A percentile compares a stretch with the other conserved stretches of the same genome.
phyloP scores from a whole-genome alignment of 2,797 vertebrate genomes.

The Hippocampus kuda region DNA sequence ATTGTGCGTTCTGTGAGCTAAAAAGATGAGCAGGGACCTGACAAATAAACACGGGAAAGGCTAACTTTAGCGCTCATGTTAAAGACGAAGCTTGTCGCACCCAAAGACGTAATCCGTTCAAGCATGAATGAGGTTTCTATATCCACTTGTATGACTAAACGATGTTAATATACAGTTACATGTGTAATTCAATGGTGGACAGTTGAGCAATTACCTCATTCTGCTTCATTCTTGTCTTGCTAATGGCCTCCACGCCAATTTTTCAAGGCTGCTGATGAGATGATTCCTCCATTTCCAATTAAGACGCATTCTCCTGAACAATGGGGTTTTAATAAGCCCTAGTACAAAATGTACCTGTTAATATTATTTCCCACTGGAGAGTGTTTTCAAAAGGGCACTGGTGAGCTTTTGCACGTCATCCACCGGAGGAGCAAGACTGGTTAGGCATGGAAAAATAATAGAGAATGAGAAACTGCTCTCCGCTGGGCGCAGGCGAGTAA shows the following conservation, averaged over 20 bases:
- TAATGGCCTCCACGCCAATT: conserved; percentile 15
- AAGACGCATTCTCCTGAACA: conserved; percentile 1
- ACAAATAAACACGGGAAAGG: neutral
- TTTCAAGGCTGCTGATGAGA: conserved; percentile 12
- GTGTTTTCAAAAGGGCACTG: conserved; percentile 5
- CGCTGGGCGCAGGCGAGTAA: neutral
- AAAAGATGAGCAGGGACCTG: neutral
- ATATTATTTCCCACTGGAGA: conserved; percentile 20
- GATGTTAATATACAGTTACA: neutral
- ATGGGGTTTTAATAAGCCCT: conserved; percentile 24
- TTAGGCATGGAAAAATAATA: conserved; percentile 4
- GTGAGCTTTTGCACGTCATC: conserved; percentile 7
- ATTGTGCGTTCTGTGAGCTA: neutral
- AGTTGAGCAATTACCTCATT: conserved; percentile 2
- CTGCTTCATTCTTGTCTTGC: conserved; percentile 5
- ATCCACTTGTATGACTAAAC: neutral
- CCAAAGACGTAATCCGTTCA: neutral
- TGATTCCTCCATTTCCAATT: conserved; percentile 12
- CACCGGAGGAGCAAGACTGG: conserved; percentile 2
- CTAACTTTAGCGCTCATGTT: neutral
- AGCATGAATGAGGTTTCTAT: neutral
- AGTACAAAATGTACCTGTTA: conserved; percentile 15
- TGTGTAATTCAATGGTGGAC: neutral
- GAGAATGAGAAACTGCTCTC: neutral
- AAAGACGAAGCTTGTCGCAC: neutral